Evolutionary conservation across 2,888 invertebrate genomes (phyloP).

Genomic region (Napeogenes sylphis): DNA sequence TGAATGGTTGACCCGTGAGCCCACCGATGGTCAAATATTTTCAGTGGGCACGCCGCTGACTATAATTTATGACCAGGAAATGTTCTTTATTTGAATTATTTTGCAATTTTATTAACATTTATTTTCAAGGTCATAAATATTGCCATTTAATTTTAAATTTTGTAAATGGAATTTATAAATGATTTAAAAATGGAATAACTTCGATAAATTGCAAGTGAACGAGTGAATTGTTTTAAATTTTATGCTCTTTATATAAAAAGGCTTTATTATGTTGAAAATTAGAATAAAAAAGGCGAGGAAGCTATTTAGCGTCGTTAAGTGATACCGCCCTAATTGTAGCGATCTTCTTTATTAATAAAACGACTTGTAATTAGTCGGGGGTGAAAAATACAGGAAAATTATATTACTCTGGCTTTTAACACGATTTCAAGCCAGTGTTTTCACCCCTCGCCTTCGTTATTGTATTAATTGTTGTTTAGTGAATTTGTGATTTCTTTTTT

Average conservation of each 20-base stretch:
- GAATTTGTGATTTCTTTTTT: constrained; percentile 50
- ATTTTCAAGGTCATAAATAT: not conserved
- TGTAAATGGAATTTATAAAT: not conserved
- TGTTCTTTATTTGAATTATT: not conserved
- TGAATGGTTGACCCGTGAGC: constrained; percentile 74
- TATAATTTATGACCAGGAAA: constrained; percentile 66
- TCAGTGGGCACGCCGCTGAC: constrained; percentile 60
- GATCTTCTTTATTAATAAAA: constrained; percentile 72
- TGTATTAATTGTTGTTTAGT: constrained; percentile 69
- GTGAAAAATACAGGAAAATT: constrained; percentile 72
- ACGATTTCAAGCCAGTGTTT: constrained; percentile 64
- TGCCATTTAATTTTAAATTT: not conserved
- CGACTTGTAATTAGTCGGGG: constrained; percentile 71
- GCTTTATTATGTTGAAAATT: constrained; percentile 14
- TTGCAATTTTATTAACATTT: not conserved
- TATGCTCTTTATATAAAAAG: no score
- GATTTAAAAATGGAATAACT: no score
- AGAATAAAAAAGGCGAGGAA: constrained; percentile 34
- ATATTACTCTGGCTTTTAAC: constrained; percentile 66
- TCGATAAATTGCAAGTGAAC: no score
- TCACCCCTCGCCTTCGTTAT: constrained; percentile 61
- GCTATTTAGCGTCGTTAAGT: constrained; percentile 41
- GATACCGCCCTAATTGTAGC: constrained; percentile 60
- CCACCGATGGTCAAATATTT: constrained; percentile 75
- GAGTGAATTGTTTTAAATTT: no score